Conservation (phyloP, 2,797 vertebrate genomes). For the Liasis olivaceus region DNA sequence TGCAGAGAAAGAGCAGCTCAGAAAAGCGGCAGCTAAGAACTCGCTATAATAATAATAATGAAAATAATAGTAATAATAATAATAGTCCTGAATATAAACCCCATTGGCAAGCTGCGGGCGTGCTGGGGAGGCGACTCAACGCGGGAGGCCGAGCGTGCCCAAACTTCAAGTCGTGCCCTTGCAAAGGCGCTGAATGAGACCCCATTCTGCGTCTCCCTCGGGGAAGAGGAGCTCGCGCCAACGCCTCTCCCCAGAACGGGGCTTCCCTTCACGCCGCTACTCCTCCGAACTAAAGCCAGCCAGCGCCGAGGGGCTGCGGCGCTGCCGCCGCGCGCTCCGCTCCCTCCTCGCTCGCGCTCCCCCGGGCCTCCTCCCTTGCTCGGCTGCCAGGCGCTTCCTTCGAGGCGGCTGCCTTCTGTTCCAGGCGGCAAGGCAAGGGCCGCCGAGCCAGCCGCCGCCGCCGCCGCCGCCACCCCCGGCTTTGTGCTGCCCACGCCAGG, state of each 20-base stretch:
- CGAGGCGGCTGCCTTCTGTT: not conserved
- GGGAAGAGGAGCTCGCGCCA: not conserved
- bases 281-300: not conserved
- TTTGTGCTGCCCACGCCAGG: slow-evolving; percentile 82
- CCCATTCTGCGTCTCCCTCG: not conserved
- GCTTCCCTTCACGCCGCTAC: not conserved
- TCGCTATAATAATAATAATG: not conserved
- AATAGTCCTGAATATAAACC: not conserved
- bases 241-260: not conserved
- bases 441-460: not conserved
- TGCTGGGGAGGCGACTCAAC: not conserved
- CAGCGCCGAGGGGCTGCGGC: not conserved
- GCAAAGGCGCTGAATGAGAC: not conserved
- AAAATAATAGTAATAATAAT: not conserved
- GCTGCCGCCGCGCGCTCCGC: not conserved
- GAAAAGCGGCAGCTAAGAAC: not conserved
- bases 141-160: not conserved
- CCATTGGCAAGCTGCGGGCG: not conserved
- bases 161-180: no score
- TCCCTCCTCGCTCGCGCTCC: not conserved
- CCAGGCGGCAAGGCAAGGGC: not conserved
- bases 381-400: not conserved
- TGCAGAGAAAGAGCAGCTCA: not conserved
- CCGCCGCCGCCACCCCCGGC: slow-evolving; percentile 73
- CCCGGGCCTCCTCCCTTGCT: not conserved